Evolutionary conservation across 2,797 vertebrate species (phyloP).

Genomic region (Aulostomus chinensis): DNA sequence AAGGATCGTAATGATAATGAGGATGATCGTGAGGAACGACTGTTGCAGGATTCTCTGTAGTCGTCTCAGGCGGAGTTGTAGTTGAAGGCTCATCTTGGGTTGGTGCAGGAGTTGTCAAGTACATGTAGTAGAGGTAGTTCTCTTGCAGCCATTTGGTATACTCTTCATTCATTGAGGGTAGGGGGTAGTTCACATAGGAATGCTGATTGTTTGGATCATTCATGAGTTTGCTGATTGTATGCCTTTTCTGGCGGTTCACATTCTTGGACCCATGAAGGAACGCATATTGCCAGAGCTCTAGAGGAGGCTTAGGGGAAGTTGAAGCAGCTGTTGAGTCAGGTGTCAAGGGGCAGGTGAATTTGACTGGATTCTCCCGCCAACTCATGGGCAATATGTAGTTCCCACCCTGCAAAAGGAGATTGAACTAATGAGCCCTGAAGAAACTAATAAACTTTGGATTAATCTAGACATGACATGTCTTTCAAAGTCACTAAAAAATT

Average conservation of each 20-base stretch:
- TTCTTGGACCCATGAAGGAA: not conserved
- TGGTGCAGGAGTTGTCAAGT: not conserved
- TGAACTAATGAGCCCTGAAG: not conserved
- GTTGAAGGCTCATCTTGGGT: not conserved
- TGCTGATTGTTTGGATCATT: not conserved
- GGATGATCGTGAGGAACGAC: too few species aligned
- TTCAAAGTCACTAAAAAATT: too few species aligned
- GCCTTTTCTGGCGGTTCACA: not conserved
- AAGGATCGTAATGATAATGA: not conserved
- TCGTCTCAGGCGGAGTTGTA: not conserved
- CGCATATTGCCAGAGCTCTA: not conserved
- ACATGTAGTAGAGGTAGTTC: conserved; percentile 1
- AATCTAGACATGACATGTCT: too few species aligned
- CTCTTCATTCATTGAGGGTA: too few species aligned
- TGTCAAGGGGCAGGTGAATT: conserved; percentile 40
- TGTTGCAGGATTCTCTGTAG: not conserved
- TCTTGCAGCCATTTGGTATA: too few species aligned
- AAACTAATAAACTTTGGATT: not conserved
- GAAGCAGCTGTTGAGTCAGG: not conserved
- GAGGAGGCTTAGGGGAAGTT: not conserved
- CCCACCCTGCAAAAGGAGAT: conserved; percentile 46
- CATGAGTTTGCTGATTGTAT: not conserved
- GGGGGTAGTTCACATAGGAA: not conserved
- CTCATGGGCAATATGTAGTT: conserved; percentile 40
- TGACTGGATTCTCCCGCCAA: conserved; percentile 39